Evolutionary conservation across 2,797 vertebrate species (phyloP), one percentile per base, ranked within the genome.

Genomic region (Melanotaenia boesemani): DNA sequence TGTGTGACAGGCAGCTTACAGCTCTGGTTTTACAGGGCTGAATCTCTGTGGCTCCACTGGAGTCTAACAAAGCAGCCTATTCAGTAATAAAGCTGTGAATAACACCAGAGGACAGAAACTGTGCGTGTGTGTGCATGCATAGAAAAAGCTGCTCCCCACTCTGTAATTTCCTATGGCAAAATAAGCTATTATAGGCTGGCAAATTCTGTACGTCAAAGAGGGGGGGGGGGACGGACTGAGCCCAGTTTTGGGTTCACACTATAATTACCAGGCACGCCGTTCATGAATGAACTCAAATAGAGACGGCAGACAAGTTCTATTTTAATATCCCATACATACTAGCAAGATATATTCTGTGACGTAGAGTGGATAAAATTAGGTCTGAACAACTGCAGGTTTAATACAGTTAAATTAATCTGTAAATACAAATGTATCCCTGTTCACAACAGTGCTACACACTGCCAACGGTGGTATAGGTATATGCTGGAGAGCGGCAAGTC

Each of bases 81-180:
- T 94, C 88, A 94, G 66, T 24, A 74, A 74, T 75, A 70, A 86
- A 88, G 83, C 85, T 85, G 90, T 86, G 80, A 89, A 85, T 77
- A 89, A 86, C 89, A 88, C 52, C 20, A 86, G 82, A 63, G 75
- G 73, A 83, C 76, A 87, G 74, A 74, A 72, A 88, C 56, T 59
- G 74, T 65, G 60, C 48, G 24, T 15, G 59, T n/a, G 54, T 2
- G 63, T 59, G 56, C 58, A 18, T 8, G 26, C 18, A 16, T 28
- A 37, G 72, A 74, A 80, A 73, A 70, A 82, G 76, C 79, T 79
- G 81, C 73, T 87, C 70, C 81, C 73, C 71, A 86, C 87, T 88
- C 91, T 94, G 89, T 91, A 91, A 93, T 94, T 94, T 94, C 86
- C 85, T 78, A 82, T 72, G 66, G 82, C 73, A 87, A 92, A 93